Evolutionary conservation across 1,140 invertebrate genomes (phyloP).

Genomic region (Lepidurus packardi): DNA sequence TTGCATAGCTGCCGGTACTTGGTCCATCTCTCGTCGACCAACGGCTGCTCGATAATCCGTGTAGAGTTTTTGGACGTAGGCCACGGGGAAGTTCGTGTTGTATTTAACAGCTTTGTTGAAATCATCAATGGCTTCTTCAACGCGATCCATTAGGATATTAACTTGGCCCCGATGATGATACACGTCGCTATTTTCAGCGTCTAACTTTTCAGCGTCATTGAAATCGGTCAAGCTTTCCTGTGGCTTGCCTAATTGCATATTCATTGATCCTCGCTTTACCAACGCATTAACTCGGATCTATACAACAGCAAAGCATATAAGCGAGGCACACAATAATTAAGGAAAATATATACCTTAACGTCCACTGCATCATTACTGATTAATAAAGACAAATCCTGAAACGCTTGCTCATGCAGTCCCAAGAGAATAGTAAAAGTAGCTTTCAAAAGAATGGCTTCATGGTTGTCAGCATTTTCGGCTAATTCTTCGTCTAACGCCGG

Average conservation of each 20-base stretch:
- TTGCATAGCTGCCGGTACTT: constrained; percentile 56
- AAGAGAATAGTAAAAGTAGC: constrained; percentile 75
- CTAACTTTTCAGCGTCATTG: constrained; percentile 62
- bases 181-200: constrained; percentile 74
- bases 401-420: constrained; percentile 62
- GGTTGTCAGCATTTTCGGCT: constrained; percentile 43
- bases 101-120: constrained; percentile 75
- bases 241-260: constrained; percentile 68
- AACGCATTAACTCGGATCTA: constrained; percentile 72
- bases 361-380: constrained; percentile 55
- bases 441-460: constrained; percentile 66
- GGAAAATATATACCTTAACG: constrained; percentile 45
- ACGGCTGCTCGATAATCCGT: constrained; percentile 67
- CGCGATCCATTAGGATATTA: constrained; percentile 69
- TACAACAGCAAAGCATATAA: constrained; percentile 23
- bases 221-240: constrained; percentile 72
- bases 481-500: constrained; percentile 59
- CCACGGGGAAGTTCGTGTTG: constrained; percentile 74
- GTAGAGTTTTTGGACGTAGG: constrained; percentile 81
- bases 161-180: constrained; percentile 75
- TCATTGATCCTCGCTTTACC: constrained; percentile 79
- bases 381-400: constrained; percentile 61
- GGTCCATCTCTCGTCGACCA: constrained; percentile 49
- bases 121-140: constrained; percentile 70
- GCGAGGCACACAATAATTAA: constrained; percentile 23